Percentiles rank a stretch among this genome's conserved stretches.
Conservation (phyloP, 2,888 invertebrate genomes). For the Mylabris sibirica region DNA sequence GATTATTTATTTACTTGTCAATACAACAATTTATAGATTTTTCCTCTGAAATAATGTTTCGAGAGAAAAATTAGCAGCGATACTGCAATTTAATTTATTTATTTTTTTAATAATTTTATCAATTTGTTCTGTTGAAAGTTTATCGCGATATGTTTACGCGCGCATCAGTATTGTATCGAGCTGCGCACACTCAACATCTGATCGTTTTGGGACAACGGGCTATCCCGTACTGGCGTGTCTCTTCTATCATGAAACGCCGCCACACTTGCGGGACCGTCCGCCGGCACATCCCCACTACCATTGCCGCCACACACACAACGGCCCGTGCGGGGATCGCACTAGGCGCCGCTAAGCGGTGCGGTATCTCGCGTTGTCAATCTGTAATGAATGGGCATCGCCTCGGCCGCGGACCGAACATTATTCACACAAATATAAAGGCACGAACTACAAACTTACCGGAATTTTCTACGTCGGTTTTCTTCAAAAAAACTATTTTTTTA, state of each 20-base stretch:
- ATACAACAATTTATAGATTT: background rate
- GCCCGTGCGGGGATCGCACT: conserved; percentile 56
- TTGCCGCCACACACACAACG: conserved; percentile 41
- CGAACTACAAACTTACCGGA: background rate
- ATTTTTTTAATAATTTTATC: background rate
- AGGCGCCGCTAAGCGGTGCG: conserved; percentile 50
- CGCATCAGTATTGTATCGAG: conserved; percentile 26
- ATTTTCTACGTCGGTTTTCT: background rate
- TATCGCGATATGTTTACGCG: conserved; percentile 24
- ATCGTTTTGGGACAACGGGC: conserved; percentile 48
- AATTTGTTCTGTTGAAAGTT: background rate
- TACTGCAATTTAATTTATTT: conserved; percentile 5
- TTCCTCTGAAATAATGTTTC: background rate
- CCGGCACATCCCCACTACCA: conserved; percentile 47
- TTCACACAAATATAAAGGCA: background rate
- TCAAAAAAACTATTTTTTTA: too few species aligned
- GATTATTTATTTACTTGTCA: background rate
- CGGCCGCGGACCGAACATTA: background rate
- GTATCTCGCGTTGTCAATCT: conserved; percentile 36
- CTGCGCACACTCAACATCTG: conserved; percentile 21
- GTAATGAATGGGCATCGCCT: conserved; percentile 41
- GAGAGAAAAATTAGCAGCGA: background rate
- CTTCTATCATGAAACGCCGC: conserved; percentile 47
- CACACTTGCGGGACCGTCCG: conserved; percentile 48
- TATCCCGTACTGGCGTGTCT: conserved; percentile 56